Evolutionary conservation across 2,113 vertebrate genomes (phyloP), one percentile per base, ranked within the genome.

Genomic region (Taurulus bubalis): DNA sequence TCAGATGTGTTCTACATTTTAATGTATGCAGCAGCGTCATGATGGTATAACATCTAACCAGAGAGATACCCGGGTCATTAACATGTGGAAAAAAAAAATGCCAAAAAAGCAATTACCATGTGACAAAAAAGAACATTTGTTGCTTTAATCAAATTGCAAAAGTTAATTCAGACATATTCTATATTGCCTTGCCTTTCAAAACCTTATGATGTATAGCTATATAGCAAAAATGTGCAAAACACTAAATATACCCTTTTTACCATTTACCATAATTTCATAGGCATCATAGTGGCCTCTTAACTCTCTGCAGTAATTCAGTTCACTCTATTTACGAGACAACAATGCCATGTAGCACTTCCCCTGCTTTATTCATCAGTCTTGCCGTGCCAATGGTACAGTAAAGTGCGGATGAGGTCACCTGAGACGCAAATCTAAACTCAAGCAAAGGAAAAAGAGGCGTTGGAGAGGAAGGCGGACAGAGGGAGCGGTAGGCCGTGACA

Each of bases 401-500:
- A 84, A 75, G 56, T 49, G 65, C 59, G 67, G 55, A 0, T 12
- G 30, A 77, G 72, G 63, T 70, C 71, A 88, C 84, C 82, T 72
- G 83, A 80, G 83, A 91, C 28, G 34, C 55, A 47, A 80, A 81
- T 58, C 60, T 74, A 30, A 85, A 76, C 68, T 55, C 28, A 8
- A 60, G 82, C n/a, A 63, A 84, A 66, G 34, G 32, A 75, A 67
- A 83, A 72, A 65, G 67, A 66, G n/a, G 55, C 71, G 74, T 55
- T 38, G 6, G 63, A 53, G 58, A 76, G 77, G 75, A 77, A 84
- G 81, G 55, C 4, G 40, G 82, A 89, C 83, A 87, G 77, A 88
- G 65, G 84, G 80, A 83, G 80, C 82, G 76, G 77, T 49, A 30
- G 86, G 40, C 89, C 58, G 14, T 93, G 91, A 93, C 84, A 51